A percentile compares a stretch with the other conserved stretches of the same genome.
Evolutionary conservation across 2,797 vertebrate genomes (phyloP).

Genomic region (Sebastolobus altivelis): DNA sequence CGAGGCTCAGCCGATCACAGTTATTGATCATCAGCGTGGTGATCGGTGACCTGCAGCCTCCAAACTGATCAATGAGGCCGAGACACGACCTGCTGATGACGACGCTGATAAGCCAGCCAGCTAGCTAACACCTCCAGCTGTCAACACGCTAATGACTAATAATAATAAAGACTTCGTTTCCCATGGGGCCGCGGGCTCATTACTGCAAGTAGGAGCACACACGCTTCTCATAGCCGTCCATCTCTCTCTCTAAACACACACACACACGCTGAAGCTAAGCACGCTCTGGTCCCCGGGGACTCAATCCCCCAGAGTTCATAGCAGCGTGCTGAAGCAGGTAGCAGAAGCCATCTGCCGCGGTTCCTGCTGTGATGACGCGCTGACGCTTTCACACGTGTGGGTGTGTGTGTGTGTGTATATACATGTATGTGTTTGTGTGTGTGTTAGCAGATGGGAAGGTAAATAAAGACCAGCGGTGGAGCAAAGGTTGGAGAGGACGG

Average conservation of each 20-base stretch:
- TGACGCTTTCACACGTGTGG: slow-evolving; percentile 13
- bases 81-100: background rate
- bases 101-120: slow-evolving; percentile 22
- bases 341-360: slow-evolving; percentile 64
- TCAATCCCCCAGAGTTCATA: slow-evolving; percentile 70
- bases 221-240: slow-evolving; percentile 14
- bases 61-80: background rate
- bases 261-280: slow-evolving; percentile 11
- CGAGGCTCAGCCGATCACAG: background rate
- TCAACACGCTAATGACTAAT: slow-evolving; percentile 49
- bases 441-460: slow-evolving; percentile 3
- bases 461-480: background rate
- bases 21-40: background rate
- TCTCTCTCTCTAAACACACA: slow-evolving; percentile 23
- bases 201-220: slow-evolving; percentile 46
- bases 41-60: slow-evolving; percentile 1
- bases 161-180: slow-evolving; percentile 62
- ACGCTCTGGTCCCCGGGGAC: slow-evolving; percentile 53
- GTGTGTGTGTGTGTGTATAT: background rate
- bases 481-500: background rate
- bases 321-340: slow-evolving; percentile 70
- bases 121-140: slow-evolving; percentile 45
- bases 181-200: slow-evolving; percentile 61
- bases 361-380: slow-evolving; percentile 43
- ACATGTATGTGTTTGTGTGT: slow-evolving; percentile 14